Conservation (phyloP, 2,797 vertebrate genomes). For the Hippocampus kuda region DNA sequence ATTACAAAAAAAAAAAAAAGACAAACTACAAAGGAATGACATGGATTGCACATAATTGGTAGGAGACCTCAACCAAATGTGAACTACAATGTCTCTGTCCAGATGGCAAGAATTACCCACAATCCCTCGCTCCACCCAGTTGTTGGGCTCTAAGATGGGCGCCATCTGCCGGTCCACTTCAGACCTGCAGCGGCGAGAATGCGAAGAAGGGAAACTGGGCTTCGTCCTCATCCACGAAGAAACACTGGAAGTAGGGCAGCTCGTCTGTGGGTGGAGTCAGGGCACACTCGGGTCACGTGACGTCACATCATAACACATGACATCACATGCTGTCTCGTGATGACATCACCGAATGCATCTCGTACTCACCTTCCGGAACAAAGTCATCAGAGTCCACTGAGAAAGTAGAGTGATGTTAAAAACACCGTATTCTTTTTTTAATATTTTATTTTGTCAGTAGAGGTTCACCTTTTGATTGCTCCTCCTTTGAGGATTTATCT, state of each 20-base stretch:
- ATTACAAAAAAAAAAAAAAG: conserved; percentile 6
- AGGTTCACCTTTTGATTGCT: conserved; percentile 49
- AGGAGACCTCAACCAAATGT: conserved; percentile 63
- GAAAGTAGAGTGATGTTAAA: neutral
- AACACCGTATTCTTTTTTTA: too few relatives aligned
- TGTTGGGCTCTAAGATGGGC: conserved; percentile 12
- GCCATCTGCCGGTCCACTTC: conserved; percentile 25
- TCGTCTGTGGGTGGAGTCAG: conserved; percentile 65
- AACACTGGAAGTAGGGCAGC: conserved; percentile 90
- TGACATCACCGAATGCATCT: neutral
- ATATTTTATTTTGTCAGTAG: neutral
- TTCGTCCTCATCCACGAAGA: conserved; percentile 88
- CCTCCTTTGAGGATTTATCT: conserved; percentile 50
- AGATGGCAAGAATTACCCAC: conserved; percentile 4
- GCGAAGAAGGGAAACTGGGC: conserved; percentile 81
- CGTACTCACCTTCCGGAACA: conserved; percentile 54
- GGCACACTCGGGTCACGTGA: neutral
- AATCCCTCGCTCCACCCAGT: conserved; percentile 7
- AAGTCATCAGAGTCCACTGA: conserved; percentile 50
- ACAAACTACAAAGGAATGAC: conserved; percentile 54
- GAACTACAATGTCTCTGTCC: conserved; percentile 30
- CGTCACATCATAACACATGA: neutral
- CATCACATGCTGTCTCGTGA: neutral
- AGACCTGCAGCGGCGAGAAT: conserved; percentile 69
- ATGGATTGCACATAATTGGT: conserved; percentile 44